A percentile compares a stretch with the other conserved stretches of the same genome.
phyloP scores from a whole-genome alignment of 2,797 vertebrate species.

The Diceros bicornis region DNA sequence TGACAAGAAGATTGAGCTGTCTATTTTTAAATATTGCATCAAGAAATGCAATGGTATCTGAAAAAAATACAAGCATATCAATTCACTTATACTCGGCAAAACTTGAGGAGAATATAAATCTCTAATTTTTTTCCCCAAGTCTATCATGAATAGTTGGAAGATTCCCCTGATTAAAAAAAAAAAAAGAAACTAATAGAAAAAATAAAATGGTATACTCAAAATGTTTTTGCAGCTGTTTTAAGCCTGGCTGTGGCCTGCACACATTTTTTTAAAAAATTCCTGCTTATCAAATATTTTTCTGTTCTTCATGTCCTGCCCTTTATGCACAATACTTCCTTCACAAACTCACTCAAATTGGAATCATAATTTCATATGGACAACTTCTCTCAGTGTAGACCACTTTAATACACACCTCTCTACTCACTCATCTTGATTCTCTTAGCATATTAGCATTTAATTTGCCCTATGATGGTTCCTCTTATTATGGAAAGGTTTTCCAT shows the following conservation, averaged over 20 bases:
- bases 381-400: background rate
- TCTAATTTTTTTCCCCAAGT: background rate
- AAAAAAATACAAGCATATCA: background rate
- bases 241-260: background rate
- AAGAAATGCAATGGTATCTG: slow-evolving; percentile 25
- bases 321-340: background rate
- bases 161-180: background rate
- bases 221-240: background rate
- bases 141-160: slow-evolving; percentile 16
- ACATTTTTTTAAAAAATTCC: background rate
- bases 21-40: slow-evolving; percentile 21
- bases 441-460: background rate
- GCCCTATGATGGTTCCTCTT: background rate
- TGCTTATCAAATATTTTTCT: background rate
- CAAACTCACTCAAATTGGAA: background rate
- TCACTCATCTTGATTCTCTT: background rate
- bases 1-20: slow-evolving; percentile 42
- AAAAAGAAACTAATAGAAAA: background rate
- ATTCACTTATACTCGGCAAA: slow-evolving; percentile 15
- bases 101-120: background rate
- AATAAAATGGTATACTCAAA: background rate
- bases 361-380: background rate
- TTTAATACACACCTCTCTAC: background rate
- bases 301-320: background rate
- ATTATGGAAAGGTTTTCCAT: background rate